Evolutionary conservation across 2,113 vertebrate species (phyloP), one percentile per base, ranked within the genome.

Genomic region (Lasiurus cinereus): DNA sequence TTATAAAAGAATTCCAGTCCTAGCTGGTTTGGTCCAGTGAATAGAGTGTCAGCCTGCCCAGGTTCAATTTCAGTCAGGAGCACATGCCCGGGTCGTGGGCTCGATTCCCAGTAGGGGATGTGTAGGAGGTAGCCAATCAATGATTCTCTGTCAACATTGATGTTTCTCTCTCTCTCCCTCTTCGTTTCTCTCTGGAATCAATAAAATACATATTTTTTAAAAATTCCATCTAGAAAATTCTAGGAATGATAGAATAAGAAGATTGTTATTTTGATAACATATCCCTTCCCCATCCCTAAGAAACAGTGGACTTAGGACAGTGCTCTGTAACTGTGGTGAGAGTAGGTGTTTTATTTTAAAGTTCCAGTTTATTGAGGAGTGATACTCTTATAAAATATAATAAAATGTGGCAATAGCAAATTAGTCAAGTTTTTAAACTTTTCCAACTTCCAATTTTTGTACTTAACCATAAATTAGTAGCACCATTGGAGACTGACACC

Each of bases 261-360:
- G 24, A 48, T 77, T 67, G n/a, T 83, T 83, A 54, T 48, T 83
- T 85, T 88, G 78, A 16, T 15, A 83, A 12, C 59, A 15, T 50
- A 6, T 6, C 6, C 52, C 5, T 21, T 21, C 36, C 9, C 39
- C 6, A 2, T 13, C 24, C 24, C 27, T 19, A 48, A 52, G 36
- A 87, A 88, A 77, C 33, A 43, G 43, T 54, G 33, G 21, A 29
- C 54, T 74, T 88, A 79, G 50, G 46, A 16, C 16, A 31, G 16
- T 85, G 27, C 31, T 70, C 14, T 62, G 16, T 73, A 50, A 83
- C 80, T 77, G 59, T 74, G 67, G 15, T 76, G 18, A 90, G 39
- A 24, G 67, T 14, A 88, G 43, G 62, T 62, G 10, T 90, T 79
- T 79, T 85, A 31, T 74, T 73, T 73, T 48, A 90, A 80, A 93